These are phyloP conservation scores for Styela clava DNA, from an alignment of 23 tunicate species.

Conservation along the genomic window DNA sequence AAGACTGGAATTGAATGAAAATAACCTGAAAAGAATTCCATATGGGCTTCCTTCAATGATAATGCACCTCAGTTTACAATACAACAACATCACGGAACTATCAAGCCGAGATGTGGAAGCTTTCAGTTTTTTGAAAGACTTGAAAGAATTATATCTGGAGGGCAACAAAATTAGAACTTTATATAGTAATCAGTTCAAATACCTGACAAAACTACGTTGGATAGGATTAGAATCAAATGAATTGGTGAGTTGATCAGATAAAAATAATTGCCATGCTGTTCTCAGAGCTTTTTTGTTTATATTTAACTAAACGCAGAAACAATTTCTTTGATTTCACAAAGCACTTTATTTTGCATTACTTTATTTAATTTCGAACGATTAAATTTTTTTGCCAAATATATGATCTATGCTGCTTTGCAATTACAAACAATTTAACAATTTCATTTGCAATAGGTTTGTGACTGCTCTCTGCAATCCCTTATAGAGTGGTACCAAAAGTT, in stretches of 20 bases:
- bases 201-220: neutral
- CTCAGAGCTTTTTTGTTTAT: no score
- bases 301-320: no score
- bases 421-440: no score
- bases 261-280: neutral
- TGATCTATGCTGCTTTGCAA: no score
- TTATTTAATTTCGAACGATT: neutral
- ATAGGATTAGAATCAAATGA: conserved; percentile 22
- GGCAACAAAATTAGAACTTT: conserved; percentile 28
- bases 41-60: conserved; percentile 13
- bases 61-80: neutral
- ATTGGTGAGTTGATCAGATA: conserved; percentile 4
- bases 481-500: neutral
- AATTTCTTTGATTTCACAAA: no score
- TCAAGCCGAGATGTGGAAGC: conserved; percentile 11
- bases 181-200: neutral
- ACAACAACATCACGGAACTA: conserved; percentile 17
- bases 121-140: conserved; percentile 15
- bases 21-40: conserved; percentile 19
- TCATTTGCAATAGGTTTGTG: conserved; percentile 17
- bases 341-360: neutral
- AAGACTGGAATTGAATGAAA: neutral
- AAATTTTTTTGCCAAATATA: no score
- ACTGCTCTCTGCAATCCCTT: conserved; percentile 16
- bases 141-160: conserved; percentile 36